These are phyloP conservation scores for Chalcis sispes DNA, from an alignment of 2,888 invertebrate genomes.

Conservation along the genomic window DNA sequence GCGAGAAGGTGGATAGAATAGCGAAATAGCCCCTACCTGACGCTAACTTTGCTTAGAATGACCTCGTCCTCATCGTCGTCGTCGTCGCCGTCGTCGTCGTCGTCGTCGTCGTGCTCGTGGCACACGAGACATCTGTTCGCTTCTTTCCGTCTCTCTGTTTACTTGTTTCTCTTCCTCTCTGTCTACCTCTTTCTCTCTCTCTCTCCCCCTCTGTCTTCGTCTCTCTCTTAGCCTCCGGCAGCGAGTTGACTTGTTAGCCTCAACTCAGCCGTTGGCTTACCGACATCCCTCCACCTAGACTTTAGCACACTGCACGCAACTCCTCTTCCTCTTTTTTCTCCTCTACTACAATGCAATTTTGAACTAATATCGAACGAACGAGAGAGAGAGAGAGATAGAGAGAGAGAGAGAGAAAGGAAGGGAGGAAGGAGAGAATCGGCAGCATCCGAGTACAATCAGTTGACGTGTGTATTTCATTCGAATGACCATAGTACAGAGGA, in stretches of 20 bases:
- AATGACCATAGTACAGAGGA: constrained; percentile 3
- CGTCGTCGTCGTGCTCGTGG: constrained; percentile 36
- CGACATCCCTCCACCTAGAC: not conserved
- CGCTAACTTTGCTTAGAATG: constrained; percentile 41
- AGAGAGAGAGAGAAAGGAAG: not conserved
- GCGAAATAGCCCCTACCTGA: constrained; percentile 36
- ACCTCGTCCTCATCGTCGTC: constrained; percentile 36
- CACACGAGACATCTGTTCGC: constrained; percentile 36
- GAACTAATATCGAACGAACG: constrained; percentile 44
- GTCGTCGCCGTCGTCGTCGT: too few species aligned
- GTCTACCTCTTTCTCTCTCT: constrained; percentile 31
- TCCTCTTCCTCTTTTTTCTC: too few species aligned
- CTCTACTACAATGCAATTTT: constrained; percentile 41
- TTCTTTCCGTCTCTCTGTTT: constrained; percentile 24
- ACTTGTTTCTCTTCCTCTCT: constrained; percentile 11
- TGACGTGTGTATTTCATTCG: constrained; percentile 48
- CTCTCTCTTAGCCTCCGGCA: too few species aligned
- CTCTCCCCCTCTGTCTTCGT: constrained; percentile 13
- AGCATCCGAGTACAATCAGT: constrained; percentile 2
- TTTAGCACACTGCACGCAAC: not conserved
- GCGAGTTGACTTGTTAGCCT: constrained; percentile 50
- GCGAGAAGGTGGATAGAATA: constrained; percentile 24
- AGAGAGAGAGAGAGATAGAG: constrained; percentile 25
- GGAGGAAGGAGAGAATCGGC: not conserved
- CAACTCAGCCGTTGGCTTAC: constrained; percentile 22